Conservation (phyloP, 2,797 vertebrate species). For the Selene dorsalis region DNA sequence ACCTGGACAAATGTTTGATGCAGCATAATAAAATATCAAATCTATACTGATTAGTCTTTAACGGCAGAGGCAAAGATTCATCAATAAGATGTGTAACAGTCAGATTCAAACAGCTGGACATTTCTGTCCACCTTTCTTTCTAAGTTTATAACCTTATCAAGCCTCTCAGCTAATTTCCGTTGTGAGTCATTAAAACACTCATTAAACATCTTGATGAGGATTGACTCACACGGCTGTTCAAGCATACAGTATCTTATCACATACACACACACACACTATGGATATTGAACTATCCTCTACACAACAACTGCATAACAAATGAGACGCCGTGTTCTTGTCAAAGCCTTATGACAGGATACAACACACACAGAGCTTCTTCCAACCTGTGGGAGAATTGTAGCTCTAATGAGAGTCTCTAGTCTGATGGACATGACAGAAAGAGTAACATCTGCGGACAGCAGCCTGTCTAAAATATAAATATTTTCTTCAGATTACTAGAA, state of each 20-base stretch:
- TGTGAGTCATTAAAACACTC: constrained; percentile 61
- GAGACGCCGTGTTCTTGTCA: constrained; percentile 10
- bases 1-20: not conserved
- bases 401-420: constrained; percentile 2
- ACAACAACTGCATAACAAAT: constrained; percentile 30
- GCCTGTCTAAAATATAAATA: not conserved
- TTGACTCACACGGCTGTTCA: constrained; percentile 38
- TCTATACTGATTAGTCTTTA: not conserved
- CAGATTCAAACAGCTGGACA: constrained; percentile 3
- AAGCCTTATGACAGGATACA: constrained; percentile 8
- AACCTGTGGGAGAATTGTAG: not conserved
- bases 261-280: constrained; percentile 19
- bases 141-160: constrained; percentile 33
- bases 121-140: not conserved
- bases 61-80: not conserved
- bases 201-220: constrained; percentile 62
- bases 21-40: not conserved
- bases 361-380: not conserved
- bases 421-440: constrained; percentile 10
- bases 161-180: constrained; percentile 34
- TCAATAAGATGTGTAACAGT: not conserved
- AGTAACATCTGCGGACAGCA: not conserved
- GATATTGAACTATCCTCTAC: constrained; percentile 31
- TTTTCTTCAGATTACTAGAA: not conserved
- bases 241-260: constrained; percentile 36